Evolutionary conservation across 2,797 vertebrate species (phyloP), one percentile per base, ranked within the genome.

Genomic region (Phataginus tetradactyla): DNA sequence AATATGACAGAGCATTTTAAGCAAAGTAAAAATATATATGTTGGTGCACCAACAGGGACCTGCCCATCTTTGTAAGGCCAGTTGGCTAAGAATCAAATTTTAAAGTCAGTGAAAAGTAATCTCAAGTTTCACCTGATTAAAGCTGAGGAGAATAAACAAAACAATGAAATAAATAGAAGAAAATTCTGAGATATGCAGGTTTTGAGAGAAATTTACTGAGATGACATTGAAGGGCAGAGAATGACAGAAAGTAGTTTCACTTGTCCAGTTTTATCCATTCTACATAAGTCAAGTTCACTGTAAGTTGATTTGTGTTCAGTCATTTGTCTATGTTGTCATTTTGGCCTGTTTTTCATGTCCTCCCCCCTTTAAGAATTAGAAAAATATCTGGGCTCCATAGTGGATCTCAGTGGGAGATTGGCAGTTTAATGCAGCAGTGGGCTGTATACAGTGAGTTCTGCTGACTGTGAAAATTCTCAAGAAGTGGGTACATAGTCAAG

Each of bases 1-100:
- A 84, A 39, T 94, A 81, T 37, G 64, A 55, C 12, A 74, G 61
- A 69, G 45, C 45, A 87, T 66, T 80, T 42, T 68, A 95, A 95
- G 18, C 75, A 86, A 90, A 94, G 57, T 39, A 72, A 92, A 96
- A 77, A 91, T 51, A 63, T 94, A 49, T 78, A 45, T 90, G 15
- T 91, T 89, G 74, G 49, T 68, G 7, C 34, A 74, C 11, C 17
- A 51, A 68, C 71, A 92, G 57, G 63, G 29, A 69, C 49, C 20
- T 90, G 71, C 29, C 66, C 18, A 18, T 63, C n/a, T 89, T 90
- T 78, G 49, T 81, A 81, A 89, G 53, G 10, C 15, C 42, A 69
- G n/a, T 78, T 83, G 64, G 53, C n/a, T 75, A 55, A 18, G 74
- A 66, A 88, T 84, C 66, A 90, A 63, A 84, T 90, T 87, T 87